These are phyloP conservation scores for Triplophysa tibetana DNA, from an alignment of 2,113 vertebrate genomes.

Conservation along the genomic window DNA sequence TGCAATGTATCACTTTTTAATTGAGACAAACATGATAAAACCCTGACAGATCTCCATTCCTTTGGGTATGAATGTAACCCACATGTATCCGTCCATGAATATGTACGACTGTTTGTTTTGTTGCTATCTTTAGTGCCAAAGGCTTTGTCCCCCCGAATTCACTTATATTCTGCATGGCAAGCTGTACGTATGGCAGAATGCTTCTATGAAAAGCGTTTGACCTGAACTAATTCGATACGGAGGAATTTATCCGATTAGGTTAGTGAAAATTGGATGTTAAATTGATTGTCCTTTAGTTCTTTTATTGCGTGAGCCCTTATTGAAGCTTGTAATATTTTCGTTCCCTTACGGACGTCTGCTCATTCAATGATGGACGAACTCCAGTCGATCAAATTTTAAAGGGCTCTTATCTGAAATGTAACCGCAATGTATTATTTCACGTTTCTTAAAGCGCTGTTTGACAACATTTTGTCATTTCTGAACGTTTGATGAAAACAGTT, in stretches of 20 bases:
- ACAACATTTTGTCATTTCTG: not conserved
- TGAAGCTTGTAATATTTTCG: not conserved
- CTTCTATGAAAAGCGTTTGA: slow-evolving; percentile 15
- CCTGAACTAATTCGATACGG: not conserved
- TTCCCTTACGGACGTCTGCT: slow-evolving; percentile 5
- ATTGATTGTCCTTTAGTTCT: not conserved
- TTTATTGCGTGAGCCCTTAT: slow-evolving; percentile 26
- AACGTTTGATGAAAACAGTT: not conserved
- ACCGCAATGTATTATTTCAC: slow-evolving; percentile 15
- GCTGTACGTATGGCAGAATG: slow-evolving; percentile 49
- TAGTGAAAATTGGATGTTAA: slow-evolving; percentile 6
- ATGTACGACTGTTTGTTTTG: slow-evolving; percentile 28
- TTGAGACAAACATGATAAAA: slow-evolving; percentile 30
- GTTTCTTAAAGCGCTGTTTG: slow-evolving; percentile 10
- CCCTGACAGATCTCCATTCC: slow-evolving; percentile 43
- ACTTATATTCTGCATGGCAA: slow-evolving; percentile 42
- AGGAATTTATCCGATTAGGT: slow-evolving; percentile 7
- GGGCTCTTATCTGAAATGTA: slow-evolving; percentile 44
- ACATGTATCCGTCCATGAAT: slow-evolving; percentile 33
- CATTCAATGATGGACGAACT: slow-evolving; percentile 9
- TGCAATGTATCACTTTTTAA: slow-evolving; percentile 51
- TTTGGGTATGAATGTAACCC: slow-evolving; percentile 49
- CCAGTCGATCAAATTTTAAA: slow-evolving; percentile 32
- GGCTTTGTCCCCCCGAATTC: slow-evolving; percentile 31
- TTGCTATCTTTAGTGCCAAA: slow-evolving; percentile 52